Evolutionary conservation across 2,888 invertebrate genomes (phyloP).

Genomic region (Noctua pronuba): DNA sequence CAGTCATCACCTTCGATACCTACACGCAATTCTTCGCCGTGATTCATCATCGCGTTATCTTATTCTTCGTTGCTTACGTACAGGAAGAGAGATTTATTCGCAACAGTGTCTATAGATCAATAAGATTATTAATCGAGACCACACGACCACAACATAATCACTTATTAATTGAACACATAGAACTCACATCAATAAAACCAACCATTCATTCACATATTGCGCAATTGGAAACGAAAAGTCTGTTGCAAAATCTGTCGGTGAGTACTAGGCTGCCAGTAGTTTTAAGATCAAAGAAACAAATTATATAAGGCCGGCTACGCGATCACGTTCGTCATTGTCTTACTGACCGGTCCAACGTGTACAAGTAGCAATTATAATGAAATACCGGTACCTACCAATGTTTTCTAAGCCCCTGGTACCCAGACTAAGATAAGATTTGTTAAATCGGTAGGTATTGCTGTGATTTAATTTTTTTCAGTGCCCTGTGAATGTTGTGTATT

Average conservation of each 20-base stretch:
- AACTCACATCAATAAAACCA: constrained; percentile 50
- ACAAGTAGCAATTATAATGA: constrained; percentile 67
- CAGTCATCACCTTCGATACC: background rate
- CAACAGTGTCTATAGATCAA: constrained; percentile 31
- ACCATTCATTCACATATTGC: constrained; percentile 51
- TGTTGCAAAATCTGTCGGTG: constrained; percentile 71
- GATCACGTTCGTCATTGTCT: constrained; percentile 74
- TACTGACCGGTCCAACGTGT: constrained; percentile 72
- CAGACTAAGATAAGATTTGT: constrained; percentile 31
- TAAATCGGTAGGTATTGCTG: background rate
- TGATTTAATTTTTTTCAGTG: background rate
- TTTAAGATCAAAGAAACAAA: constrained; percentile 71
- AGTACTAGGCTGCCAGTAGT: constrained; percentile 54
- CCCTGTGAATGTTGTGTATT: background rate
- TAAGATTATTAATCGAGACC: constrained; percentile 43
- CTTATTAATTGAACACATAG: constrained; percentile 53
- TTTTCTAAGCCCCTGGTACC: constrained; percentile 50
- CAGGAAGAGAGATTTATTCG: constrained; percentile 23
- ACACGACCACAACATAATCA: constrained; percentile 33
- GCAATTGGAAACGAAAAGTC: constrained; percentile 64
- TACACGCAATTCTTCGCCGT: background rate
- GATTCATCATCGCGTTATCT: constrained; percentile 23
- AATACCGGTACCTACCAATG: constrained; percentile 58
- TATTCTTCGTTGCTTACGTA: background rate
- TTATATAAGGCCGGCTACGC: constrained; percentile 75